These are phyloP conservation scores for Pseudorhombus dupliciocellatus DNA, from an alignment of 2,113 vertebrate species.

Conservation along the genomic window DNA sequence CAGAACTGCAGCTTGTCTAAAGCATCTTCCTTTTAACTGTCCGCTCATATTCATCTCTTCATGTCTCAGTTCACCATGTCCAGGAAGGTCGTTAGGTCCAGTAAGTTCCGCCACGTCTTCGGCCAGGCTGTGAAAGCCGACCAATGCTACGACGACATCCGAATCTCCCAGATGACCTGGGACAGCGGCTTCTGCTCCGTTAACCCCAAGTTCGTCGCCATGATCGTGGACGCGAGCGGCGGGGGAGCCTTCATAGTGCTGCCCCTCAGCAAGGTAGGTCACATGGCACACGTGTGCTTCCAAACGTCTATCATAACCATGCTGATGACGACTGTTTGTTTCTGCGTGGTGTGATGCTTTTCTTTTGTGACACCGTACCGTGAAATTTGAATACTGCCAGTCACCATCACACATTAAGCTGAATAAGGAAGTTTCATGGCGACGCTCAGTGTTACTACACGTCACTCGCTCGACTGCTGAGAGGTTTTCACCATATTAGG, in stretches of 20 bases:
- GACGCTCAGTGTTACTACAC: slow-evolving; percentile 56
- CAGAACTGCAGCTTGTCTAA: background rate
- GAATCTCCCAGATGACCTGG: slow-evolving; percentile 94
- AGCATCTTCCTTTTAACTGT: background rate
- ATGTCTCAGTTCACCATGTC: slow-evolving; percentile 82
- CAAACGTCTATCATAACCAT: background rate
- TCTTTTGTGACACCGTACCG: background rate
- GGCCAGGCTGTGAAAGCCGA: slow-evolving; percentile 88
- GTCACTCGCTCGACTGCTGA: slow-evolving; percentile 59
- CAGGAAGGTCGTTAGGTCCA: slow-evolving; percentile 87
- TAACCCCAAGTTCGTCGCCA: slow-evolving; percentile 92
- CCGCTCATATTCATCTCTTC: background rate
- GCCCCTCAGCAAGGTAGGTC: slow-evolving; percentile 86
- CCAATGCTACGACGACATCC: slow-evolving; percentile 92
- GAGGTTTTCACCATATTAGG: slow-evolving; percentile 84
- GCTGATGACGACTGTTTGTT: slow-evolving; percentile 2
- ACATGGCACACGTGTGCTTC: background rate
- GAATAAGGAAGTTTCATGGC: slow-evolving; percentile 79
- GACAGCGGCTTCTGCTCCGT: slow-evolving; percentile 92
- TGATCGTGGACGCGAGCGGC: slow-evolving; percentile 91
- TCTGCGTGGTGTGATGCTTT: background rate
- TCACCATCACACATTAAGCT: slow-evolving; percentile 16
- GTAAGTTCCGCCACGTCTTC: slow-evolving; percentile 93
- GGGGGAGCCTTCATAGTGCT: slow-evolving; percentile 91
- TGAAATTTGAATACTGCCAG: slow-evolving; percentile 25